phyloP scores from a whole-genome alignment of 1,140 invertebrate species.

The Drosophila burlai region DNA sequence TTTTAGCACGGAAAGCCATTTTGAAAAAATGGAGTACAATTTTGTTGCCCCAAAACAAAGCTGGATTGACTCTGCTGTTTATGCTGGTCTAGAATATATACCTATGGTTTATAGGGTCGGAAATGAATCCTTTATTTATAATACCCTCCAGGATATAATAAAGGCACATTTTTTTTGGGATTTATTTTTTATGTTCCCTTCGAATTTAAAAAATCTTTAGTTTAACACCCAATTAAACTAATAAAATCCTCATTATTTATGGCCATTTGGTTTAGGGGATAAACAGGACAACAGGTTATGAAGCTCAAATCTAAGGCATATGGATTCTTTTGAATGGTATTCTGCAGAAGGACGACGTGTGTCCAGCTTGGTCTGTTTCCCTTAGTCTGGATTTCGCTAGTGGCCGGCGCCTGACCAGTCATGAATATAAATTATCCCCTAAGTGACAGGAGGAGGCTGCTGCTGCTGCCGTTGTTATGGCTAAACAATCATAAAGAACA shows the following conservation, averaged over 20 bases:
- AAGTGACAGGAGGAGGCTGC: conserved; percentile 29
- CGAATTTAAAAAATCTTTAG: conserved; percentile 16
- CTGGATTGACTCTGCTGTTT: too few species aligned
- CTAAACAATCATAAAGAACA: conserved; percentile 42
- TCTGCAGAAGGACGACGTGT: conserved; percentile 35
- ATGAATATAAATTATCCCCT: conserved; percentile 69
- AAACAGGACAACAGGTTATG: conserved; percentile 49
- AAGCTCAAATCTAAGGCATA: conserved; percentile 63
- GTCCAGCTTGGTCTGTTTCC: neutral
- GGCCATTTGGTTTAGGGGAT: conserved; percentile 48
- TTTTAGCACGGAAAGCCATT: too few species aligned
- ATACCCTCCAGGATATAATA: too few species aligned
- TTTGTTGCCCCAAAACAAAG: too few species aligned
- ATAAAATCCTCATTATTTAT: conserved; percentile 64
- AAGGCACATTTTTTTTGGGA: too few species aligned
- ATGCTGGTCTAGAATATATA: too few species aligned
- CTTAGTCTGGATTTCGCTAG: neutral
- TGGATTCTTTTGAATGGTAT: conserved; percentile 42
- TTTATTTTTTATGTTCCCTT: neutral
- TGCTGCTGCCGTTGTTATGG: conserved; percentile 15
- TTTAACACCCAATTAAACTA: conserved; percentile 21
- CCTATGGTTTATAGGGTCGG: too few species aligned
- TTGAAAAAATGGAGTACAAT: too few species aligned
- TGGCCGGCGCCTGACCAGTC: conserved; percentile 24
- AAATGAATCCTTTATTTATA: too few species aligned